phyloP scores from a whole-genome alignment of 2,113 vertebrate species.

The Scortum barcoo region DNA sequence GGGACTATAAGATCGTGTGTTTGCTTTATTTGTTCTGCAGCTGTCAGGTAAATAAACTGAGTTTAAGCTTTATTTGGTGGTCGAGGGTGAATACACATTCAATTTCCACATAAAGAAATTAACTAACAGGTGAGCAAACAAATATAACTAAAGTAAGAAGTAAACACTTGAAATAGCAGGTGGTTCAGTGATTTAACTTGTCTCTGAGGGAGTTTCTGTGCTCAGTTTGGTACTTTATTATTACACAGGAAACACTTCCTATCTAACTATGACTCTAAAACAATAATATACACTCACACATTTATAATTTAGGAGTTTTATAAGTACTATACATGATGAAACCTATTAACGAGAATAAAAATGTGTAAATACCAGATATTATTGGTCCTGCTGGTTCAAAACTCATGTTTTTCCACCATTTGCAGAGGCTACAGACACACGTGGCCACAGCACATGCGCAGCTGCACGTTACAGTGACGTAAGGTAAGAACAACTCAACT shows the following conservation, averaged over 20 bases:
- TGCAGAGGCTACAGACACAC: slow-evolving; percentile 39
- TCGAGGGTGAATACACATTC: too few species aligned
- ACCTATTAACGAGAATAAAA: background rate
- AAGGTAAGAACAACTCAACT: accelerated
- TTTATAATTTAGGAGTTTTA: background rate
- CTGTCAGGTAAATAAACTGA: background rate
- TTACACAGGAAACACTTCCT: background rate
- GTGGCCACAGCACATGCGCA: background rate
- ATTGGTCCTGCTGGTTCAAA: background rate
- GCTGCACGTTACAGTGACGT: background rate
- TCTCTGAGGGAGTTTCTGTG: background rate
- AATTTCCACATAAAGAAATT: too few species aligned
- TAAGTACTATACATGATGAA: accelerated
- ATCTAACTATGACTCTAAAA: background rate
- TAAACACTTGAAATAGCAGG: too few species aligned
- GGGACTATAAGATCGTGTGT: background rate
- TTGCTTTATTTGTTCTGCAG: background rate
- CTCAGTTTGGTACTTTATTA: background rate
- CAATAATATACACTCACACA: background rate
- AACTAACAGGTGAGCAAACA: background rate
- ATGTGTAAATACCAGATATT: slow-evolving; percentile 55
- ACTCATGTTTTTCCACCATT: background rate
- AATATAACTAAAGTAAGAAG: background rate
- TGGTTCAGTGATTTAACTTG: background rate
- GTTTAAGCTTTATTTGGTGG: too few species aligned